Evolutionary conservation across 2,113 vertebrate genomes (phyloP), one percentile per base, ranked within the genome.

Genomic region (Grantiella picta): DNA sequence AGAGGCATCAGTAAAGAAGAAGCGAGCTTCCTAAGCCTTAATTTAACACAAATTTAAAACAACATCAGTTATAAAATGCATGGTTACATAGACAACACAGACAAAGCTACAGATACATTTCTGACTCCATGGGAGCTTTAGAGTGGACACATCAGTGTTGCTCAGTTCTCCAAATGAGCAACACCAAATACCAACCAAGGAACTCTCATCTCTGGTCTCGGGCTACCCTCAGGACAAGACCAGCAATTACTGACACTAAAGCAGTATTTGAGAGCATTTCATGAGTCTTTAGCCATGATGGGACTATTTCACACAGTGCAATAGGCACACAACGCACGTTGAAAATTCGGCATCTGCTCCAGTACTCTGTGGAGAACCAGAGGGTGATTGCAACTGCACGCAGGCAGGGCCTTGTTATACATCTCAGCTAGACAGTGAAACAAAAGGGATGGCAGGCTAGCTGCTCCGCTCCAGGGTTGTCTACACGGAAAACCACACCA

Each of bases 381-480:
- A 92, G 82, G 86, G 76, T 29, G 80, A 94, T 12, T 81, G 89
- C 69, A 93, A 68, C 81, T 0, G 2, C 59, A 83, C 23, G 2
- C 90, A 92, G 92, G 83, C 88, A 93, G 77, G 77, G 72, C 68
- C 1, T 24, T 95, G 96, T 96, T 93, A 77, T 86, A 96, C 95
- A 97, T 86, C 95, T 94, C 7, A 18, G 82, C 82, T 90, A 95
- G 95, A 95, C 95, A 96, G 92, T 92, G 90, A 96, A 96, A 95
- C 94, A 94, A 71, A 96, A 83, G 88, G 92, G 52, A 93, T 90
- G 92, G 96, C 95, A 92, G 94, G 72, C 80, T 94, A 57, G 90
- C 94, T 90, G 76, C 82, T 94, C 80, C 3, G 31, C 93, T 92
- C 90, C 33, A 3, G 92, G 88, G 80, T 82, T 95, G 94, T 94